Conservation (phyloP, 2,113 vertebrate genomes). For the Gymnobelideus leadbeateri region DNA sequence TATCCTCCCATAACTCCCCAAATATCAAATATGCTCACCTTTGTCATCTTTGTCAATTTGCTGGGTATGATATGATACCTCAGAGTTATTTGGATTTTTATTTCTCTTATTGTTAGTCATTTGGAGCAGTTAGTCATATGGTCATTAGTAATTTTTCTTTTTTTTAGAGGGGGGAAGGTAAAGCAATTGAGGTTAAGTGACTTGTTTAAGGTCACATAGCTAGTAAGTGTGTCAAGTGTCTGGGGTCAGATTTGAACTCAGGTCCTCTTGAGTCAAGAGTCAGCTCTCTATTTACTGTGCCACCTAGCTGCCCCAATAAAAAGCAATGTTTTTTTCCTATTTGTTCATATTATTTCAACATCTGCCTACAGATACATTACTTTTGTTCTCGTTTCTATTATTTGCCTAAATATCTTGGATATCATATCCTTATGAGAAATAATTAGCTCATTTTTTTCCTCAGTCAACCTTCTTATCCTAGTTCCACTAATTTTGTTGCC, state of each 20-base stretch:
- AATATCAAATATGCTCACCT: neutral
- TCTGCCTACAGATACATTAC: neutral
- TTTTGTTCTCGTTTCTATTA: neutral
- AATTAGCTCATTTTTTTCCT: neutral
- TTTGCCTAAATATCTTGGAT: neutral
- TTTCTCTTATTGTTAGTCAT: neutral
- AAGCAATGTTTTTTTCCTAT: neutral
- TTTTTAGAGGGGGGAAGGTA: too few relatives aligned
- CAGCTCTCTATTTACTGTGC: too few relatives aligned
- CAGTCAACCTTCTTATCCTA: neutral
- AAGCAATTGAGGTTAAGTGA: too few relatives aligned
- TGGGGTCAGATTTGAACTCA: too few relatives aligned
- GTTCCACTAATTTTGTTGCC: neutral
- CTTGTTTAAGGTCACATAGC: too few relatives aligned
- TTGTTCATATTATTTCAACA: neutral
- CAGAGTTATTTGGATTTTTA: neutral
- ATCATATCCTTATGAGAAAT: neutral
- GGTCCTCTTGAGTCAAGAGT: too few relatives aligned
- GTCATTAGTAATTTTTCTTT: neutral
- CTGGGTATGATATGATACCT: neutral
- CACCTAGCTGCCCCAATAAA: too few relatives aligned
- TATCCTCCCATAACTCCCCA: neutral
- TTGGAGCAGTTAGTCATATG: neutral
- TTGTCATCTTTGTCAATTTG: neutral
- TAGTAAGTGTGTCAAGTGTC: too few relatives aligned